Conservation (phyloP, 1,140 invertebrate genomes). For the Drosophila asahinai region DNA sequence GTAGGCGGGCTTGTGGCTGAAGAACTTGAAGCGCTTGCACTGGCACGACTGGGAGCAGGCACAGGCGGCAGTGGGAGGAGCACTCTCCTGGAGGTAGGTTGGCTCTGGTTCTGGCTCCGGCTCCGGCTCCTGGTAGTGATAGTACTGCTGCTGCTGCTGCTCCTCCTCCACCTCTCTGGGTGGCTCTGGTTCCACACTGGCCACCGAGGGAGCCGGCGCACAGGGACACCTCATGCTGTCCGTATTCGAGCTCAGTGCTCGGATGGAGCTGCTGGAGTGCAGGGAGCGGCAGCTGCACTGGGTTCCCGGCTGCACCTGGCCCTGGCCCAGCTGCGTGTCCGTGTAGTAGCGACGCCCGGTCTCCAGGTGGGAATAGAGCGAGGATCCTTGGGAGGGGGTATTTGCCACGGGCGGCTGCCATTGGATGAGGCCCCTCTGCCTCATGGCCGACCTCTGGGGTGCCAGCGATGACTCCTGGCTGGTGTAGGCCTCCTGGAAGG, state of each 20-base stretch:
- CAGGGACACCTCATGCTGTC: constrained; percentile 19
- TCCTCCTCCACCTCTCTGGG: neutral
- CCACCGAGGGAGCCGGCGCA: constrained; percentile 28
- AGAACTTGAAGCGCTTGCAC: neutral
- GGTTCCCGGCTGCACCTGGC: neutral
- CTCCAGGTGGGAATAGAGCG: neutral
- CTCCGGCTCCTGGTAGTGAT: neutral
- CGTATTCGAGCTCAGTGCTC: constrained; percentile 24
- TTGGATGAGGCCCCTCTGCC: neutral
- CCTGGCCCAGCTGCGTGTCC: constrained; percentile 8
- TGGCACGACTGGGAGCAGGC: neutral
- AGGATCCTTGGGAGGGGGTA: neutral
- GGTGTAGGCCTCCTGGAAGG: neutral
- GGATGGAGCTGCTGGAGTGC: constrained; percentile 18
- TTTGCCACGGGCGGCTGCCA: neutral
- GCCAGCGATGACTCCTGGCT: neutral
- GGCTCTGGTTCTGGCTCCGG: too few relatives aligned
- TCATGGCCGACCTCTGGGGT: neutral
- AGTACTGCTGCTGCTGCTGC: neutral
- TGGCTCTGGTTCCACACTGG: constrained; percentile 1
- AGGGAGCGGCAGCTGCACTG: constrained; percentile 10
- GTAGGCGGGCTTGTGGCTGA: neutral
- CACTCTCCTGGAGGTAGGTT: neutral
- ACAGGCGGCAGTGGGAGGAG: neutral
- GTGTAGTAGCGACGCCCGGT: constrained; percentile 31